Base-by-base conservation (phyloP, 2,797 vertebrate genomes). In the Sebastes cheni region DNA sequence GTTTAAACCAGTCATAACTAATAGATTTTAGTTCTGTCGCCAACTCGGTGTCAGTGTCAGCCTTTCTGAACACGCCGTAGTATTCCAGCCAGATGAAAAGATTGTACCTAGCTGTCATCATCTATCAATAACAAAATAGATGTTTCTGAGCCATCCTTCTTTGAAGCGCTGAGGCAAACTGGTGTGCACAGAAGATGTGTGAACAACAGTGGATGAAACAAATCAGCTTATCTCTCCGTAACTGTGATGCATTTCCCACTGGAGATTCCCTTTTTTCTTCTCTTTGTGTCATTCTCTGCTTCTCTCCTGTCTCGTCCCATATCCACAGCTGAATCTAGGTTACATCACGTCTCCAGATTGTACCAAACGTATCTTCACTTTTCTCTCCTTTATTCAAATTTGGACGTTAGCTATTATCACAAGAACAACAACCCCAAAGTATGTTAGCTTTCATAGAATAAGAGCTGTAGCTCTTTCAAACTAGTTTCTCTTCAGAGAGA, bases 171-270 rank as follows among this genome's bases (percentile, higher is more conserved):
- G 55, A 84, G 64, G 70, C 72, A 75, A 75, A 86, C 82, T 56
- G 46, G 20, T 61, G 64, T 65, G 65, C 75, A 61, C 50, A 56
- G 58, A 83, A 58, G 75, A 79, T 72, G 72, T 69, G 72, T 18
- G 50, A 77, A 81, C 73, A 88, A 67, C 60, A 58, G 34, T 29
- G 62, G 81, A 89, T 89, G 82, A 86, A 87, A 86, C 72, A 79
- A 74, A 89, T 84, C 39, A 25, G 42, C 81, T 82, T 61, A 77
- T 86, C 71, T 68, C 58, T 81, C 69, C 54, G 25, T 50, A 72
- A 79, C 79, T 72, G 55, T 73, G 82, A 87, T 86, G 73, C 42
- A 42, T 78, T 78, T 82, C 83, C 80, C 85, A 22, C 23, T 18
- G 64, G 82, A 83, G 46, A 52, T 71, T 82, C 8, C 23, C 11